phyloP scores from a whole-genome alignment of 2,888 invertebrate genomes.

The Xestia rhomboidea region DNA sequence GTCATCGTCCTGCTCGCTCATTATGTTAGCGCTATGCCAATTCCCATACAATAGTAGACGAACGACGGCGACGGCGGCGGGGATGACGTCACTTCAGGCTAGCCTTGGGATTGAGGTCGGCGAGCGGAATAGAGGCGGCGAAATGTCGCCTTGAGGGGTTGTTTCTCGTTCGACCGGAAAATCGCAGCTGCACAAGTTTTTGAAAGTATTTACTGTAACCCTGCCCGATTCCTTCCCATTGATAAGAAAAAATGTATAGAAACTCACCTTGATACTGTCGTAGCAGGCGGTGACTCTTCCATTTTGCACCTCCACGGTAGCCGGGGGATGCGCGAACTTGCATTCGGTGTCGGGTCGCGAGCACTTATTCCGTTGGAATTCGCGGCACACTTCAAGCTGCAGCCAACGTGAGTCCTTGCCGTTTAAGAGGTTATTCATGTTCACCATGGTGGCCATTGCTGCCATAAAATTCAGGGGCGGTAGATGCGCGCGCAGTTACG shows the following conservation, averaged over 20 bases:
- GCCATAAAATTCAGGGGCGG: constrained; percentile 80
- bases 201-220: constrained; percentile 55
- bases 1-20: constrained; percentile 85
- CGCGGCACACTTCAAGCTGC: constrained; percentile 99
- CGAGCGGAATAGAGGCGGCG: constrained; percentile 84
- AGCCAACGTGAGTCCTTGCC: constrained; percentile 99
- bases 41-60: constrained; percentile 85
- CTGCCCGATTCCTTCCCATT: not conserved
- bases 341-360: constrained; percentile 99
- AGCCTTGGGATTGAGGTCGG: constrained; percentile 89
- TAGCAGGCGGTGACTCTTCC: constrained; percentile 99
- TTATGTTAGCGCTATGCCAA: constrained; percentile 85
- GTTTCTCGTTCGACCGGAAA: constrained; percentile 78
- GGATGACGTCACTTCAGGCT: constrained; percentile 86
- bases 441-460: constrained; percentile 96
- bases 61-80: constrained; percentile 72
- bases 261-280: constrained; percentile 99
- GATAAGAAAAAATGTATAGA: constrained; percentile 13
- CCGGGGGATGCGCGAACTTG: constrained; percentile 99
- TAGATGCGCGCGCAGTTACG: constrained; percentile 86
- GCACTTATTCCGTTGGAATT: constrained; percentile 99
- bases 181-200: constrained; percentile 74
- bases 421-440: constrained; percentile 98
- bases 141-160: constrained; percentile 85
- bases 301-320: constrained; percentile 99